Base-by-base conservation (phyloP, 2,113 vertebrate genomes). In the Tympanuchus pallidicinctus region DNA sequence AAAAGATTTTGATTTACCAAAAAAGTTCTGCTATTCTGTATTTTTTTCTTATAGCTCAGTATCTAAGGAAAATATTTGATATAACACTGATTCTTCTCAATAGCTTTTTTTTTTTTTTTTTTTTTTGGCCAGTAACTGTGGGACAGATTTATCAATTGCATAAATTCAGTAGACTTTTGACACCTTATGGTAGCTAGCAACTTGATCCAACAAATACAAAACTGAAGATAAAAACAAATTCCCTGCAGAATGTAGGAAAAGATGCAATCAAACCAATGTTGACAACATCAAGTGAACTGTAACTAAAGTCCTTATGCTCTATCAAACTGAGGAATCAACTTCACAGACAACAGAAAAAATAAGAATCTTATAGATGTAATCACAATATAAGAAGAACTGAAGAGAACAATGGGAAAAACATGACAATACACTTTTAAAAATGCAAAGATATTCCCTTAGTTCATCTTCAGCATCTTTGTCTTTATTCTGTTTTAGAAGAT, bases 121-220 rank as follows among this genome's bases (percentile, higher is more conserved):
- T 50, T 27, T 96, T 82, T 88, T 94, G 95, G 76, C 65, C 86
- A 43, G 28, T 81, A 89, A 84, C 54, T 6, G 3, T 72, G 43
- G 80, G 86, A 92, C 92, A 93, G 91, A 93, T 96, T 93, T 95
- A 95, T 92, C 81, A 79, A 72, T 79, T 93, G 28, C 48, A 82
- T 78, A 87, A 81, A 86, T 96, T 90, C 59, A 90, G 79, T 90
- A 90, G 75, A 93, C 77, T 88, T 90, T 74, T 92, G 86, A 96
- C 86, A 88, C 93, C 90, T 94, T 86, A 93, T 93, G 86, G 76
- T 82, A 96, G 57, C 82, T 95, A 83, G 74, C 61, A 90, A 95
- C 83, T 92, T 84, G 80, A 90, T 95, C 92, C 83, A 94, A 85
- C 66, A 94, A 86, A 94, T 86, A 74, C 59, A 93, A 92, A 70